Evolutionary conservation across 2,797 vertebrate genomes (phyloP).

Genomic region (Sandelia bainsii): DNA sequence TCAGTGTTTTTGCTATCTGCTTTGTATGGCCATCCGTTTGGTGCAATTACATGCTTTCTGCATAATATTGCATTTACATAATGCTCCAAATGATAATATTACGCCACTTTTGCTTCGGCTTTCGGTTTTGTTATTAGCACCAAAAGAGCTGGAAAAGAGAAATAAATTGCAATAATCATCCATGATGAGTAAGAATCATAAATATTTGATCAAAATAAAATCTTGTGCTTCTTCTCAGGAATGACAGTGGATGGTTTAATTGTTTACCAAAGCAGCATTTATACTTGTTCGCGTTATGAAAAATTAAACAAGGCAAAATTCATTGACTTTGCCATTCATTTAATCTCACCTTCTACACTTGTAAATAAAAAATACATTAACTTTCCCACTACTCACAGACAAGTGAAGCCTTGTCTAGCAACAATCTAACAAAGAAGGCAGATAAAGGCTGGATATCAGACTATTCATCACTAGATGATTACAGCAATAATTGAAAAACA

Average conservation of each 20-base stretch:
- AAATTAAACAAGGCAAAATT: constrained; percentile 71
- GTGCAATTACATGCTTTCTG: constrained; percentile 74
- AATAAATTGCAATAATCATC: constrained; percentile 71
- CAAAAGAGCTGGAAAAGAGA: constrained; percentile 61
- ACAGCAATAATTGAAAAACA: constrained; percentile 99
- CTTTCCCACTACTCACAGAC: constrained; percentile 41
- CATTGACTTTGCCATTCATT: constrained; percentile 74
- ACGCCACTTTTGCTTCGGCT: constrained; percentile 53
- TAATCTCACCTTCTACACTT: constrained; percentile 70
- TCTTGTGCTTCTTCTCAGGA: constrained; percentile 28
- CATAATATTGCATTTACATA: constrained; percentile 76
- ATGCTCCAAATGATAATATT: constrained; percentile 70
- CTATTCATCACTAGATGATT: constrained; percentile 99
- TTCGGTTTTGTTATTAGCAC: constrained; percentile 52
- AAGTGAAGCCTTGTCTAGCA: constrained; percentile 69
- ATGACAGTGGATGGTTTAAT: constrained; percentile 63
- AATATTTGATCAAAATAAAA: constrained; percentile 77
- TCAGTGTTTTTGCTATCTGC: not conserved
- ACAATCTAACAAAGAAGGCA: constrained; percentile 86
- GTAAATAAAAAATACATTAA: constrained; percentile 69
- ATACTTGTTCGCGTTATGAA: constrained; percentile 71
- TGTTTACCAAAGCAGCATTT: constrained; percentile 63
- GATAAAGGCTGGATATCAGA: constrained; percentile 98
- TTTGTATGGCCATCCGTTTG: constrained; percentile 53
- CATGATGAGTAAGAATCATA: constrained; percentile 70